Conservation (phyloP, 2,888 invertebrate species). For the Amphipyra tragopoginis region DNA sequence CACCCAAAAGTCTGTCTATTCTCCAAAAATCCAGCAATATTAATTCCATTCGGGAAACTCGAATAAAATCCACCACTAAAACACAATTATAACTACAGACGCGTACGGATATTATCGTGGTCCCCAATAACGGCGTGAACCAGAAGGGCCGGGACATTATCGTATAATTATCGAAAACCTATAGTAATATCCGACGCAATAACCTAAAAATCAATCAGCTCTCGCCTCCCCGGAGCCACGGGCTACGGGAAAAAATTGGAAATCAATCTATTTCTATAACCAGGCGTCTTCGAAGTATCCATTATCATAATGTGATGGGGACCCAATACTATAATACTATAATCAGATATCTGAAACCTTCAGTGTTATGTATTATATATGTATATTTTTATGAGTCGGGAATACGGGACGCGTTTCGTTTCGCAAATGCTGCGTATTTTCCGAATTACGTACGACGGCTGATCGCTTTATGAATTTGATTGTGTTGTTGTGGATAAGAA, state of each 20-base stretch:
- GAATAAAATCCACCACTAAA: conserved; percentile 37
- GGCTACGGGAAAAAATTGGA: conserved; percentile 75
- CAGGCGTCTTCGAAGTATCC: conserved; percentile 78
- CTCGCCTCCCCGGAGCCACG: conserved; percentile 60
- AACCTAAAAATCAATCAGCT: conserved; percentile 77
- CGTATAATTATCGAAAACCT: conserved; percentile 69
- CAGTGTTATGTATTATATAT: conserved; percentile 73
- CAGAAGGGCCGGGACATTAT: conserved; percentile 55
- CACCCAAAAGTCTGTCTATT: background rate
- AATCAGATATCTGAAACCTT: conserved; percentile 83
- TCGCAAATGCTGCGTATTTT: conserved; percentile 72
- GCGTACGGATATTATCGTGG: conserved; percentile 38
- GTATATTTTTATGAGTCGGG: conserved; percentile 80
- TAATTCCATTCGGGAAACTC: conserved; percentile 31
- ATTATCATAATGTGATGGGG: conserved; percentile 85
- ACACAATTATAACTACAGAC: conserved; percentile 46
- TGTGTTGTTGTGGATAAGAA: conserved; percentile 39
- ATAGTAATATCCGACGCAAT: conserved; percentile 68
- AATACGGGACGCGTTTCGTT: conserved; percentile 71
- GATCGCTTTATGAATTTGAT: conserved; percentile 62
- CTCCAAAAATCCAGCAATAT: conserved; percentile 27
- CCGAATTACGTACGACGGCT: conserved; percentile 58
- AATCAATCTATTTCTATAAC: conserved; percentile 86
- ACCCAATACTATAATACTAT: conserved; percentile 83
- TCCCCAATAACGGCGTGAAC: conserved; percentile 42